Conservation (phyloP, 1,140 invertebrate species). For the Holotrichia oblita region DNA sequence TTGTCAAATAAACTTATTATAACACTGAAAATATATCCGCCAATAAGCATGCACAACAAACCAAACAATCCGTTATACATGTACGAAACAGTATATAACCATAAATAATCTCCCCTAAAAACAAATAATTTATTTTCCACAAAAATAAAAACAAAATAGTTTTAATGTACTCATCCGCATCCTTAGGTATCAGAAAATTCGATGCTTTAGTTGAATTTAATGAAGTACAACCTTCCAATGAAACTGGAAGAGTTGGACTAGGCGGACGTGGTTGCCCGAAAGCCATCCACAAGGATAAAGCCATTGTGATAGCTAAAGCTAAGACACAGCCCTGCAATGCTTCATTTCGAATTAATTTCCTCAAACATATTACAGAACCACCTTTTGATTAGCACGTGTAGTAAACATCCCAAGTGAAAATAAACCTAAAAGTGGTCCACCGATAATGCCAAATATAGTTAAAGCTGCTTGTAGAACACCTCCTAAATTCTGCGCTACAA, state of each 20-base stretch:
- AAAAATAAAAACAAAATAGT: too few relatives aligned
- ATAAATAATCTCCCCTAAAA: conserved; percentile 67
- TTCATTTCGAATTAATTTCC: not conserved
- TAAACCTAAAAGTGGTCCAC: conserved; percentile 81
- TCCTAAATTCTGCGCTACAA: conserved; percentile 76
- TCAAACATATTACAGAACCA: conserved; percentile 43
- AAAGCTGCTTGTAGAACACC: conserved; percentile 78
- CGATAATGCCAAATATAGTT: conserved; percentile 82
- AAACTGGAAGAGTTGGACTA: conserved; percentile 66
- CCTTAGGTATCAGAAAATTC: not conserved
- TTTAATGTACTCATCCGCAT: not conserved
- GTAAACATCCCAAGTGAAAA: conserved; percentile 83
- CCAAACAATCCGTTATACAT: conserved; percentile 85
- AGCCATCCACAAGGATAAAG: conserved; percentile 83
- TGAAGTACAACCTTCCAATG: conserved; percentile 68
- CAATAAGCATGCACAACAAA: conserved; percentile 69
- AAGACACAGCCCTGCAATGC: conserved; percentile 70
- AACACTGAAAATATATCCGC: conserved; percentile 71
- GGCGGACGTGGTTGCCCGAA: conserved; percentile 82
- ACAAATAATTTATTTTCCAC: too few relatives aligned
- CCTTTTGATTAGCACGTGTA: conserved; percentile 68
- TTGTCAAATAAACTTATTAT: conserved; percentile 45
- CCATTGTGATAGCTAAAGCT: conserved; percentile 72
- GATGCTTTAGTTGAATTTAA: conserved; percentile 20
- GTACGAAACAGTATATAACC: conserved; percentile 84